Evolutionary conservation across 1,140 invertebrate species (phyloP), one percentile per base, ranked within the genome.

Genomic region (Caenorhabditis briggsae): DNA sequence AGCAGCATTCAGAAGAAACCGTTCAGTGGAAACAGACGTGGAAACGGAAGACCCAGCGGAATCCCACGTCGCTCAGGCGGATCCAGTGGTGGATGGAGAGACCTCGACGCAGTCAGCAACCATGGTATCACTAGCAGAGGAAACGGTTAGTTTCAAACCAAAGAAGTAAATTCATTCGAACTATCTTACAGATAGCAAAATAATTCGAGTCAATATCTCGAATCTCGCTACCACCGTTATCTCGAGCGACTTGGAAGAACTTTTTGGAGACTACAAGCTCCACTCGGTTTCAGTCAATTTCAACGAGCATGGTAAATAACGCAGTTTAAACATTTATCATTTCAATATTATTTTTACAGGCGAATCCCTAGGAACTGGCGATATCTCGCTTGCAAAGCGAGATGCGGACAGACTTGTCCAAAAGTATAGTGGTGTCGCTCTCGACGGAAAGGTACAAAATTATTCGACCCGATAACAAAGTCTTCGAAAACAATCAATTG

Each of bases 11-110:
- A 84, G 18, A 84, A 84, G 16, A 83, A 83, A n/a, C 25, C 53
- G 18, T 41, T 5, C 94, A 94, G n/a, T 94, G 86, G 87, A 94
- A 90, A 65, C 93, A 90, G 46, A 94, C 94, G 41, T 92, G 91
- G 65, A 91, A 90, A 88, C 93, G 93, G 55, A 89, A 74, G 5
- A 93, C 93, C 6, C 94, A 58, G 89, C 94, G 94, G 23, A 5
- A 18, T 59, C 58, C 82, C 82, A 78, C 70, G 70, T 12, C 43
- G 70, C 9, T 78, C 70, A 2, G 70, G 70, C n/a, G 43, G 65
- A 18, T 50, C 46, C 33, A 41, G 70, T 23, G 70, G 70, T 5
- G 55, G 55, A 5, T 85, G 65, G 61, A 74, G 25, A 58, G 84
- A 85, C 23, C 58, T 85, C 11, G 84, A 85, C 46, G 84, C 61